Percentiles rank a stretch among this genome's conserved stretches.
Conservation (phyloP, 2,797 vertebrate species). For the Sebastes hubbsi region DNA sequence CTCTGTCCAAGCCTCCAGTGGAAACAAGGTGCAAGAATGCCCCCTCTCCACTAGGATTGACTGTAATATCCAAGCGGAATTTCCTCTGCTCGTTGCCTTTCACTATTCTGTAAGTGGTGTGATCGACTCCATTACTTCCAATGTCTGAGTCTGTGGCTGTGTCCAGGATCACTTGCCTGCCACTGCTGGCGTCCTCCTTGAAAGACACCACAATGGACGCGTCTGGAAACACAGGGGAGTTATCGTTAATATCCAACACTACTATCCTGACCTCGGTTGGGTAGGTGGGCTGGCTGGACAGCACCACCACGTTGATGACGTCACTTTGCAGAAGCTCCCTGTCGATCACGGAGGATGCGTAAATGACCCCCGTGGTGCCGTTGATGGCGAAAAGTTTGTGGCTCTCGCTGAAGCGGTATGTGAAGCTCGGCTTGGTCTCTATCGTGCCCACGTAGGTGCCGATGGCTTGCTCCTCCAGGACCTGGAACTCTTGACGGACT, state of each 20-base stretch:
- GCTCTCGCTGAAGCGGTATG: slow-evolving; percentile 95
- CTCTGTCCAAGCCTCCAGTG: slow-evolving; percentile 92
- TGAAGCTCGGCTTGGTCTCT: slow-evolving; percentile 91
- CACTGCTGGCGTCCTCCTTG: slow-evolving; percentile 96
- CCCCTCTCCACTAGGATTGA: slow-evolving; percentile 97
- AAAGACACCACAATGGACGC: slow-evolving; percentile 94
- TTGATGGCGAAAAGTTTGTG: slow-evolving; percentile 96
- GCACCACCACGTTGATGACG: slow-evolving; percentile 95
- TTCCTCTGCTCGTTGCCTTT: slow-evolving; percentile 92
- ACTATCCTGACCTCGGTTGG: slow-evolving; percentile 96
- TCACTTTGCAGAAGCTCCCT: slow-evolving; percentile 91
- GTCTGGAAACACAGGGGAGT: slow-evolving; percentile 95
- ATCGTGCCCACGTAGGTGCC: slow-evolving; percentile 96
- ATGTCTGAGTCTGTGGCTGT: slow-evolving; percentile 96
- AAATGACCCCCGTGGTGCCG: slow-evolving; percentile 89
- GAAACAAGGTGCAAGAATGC: slow-evolving; percentile 97
- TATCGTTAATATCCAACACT: slow-evolving; percentile 96
- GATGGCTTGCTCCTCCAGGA: slow-evolving; percentile 93
- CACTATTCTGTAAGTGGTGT: slow-evolving; percentile 94
- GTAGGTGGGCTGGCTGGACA: slow-evolving; percentile 97
- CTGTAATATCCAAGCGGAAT: slow-evolving; percentile 96
- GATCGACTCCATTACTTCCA: slow-evolving; percentile 95
- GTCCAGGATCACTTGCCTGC: slow-evolving; percentile 96
- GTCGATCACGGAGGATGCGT: slow-evolving; percentile 92
- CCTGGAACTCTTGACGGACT: slow-evolving; percentile 93